Evolutionary conservation across 2,888 invertebrate genomes (phyloP), one percentile per base, ranked within the genome.

Genomic region (Drosophila robusta): DNA sequence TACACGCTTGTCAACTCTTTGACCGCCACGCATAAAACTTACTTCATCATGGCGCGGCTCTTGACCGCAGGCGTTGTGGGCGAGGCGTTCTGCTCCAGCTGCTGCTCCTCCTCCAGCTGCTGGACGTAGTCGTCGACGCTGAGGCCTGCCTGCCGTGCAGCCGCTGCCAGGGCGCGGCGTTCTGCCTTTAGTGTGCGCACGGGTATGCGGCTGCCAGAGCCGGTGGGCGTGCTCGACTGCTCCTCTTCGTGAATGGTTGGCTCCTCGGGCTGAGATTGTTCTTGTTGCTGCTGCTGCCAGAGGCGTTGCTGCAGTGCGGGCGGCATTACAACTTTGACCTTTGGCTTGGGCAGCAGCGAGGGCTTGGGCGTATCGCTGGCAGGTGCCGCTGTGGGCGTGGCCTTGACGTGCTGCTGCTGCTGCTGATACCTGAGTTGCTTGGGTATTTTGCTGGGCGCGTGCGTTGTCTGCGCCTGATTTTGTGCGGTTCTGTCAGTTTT

Each of bases 171-270:
- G 45, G 90, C 90, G 47, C 92, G 91, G 49, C 91, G 90, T 51
- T 92, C 92, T 51, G 91, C 91, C 57, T 91, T 92, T 36, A 91
- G 87, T 29, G 92, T 91, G 66, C 92, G 92, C 62, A 92, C 86
- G 32, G 92, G 92, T 73, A 92, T 92, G 57, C 92, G 91, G 82
- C 92, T 92, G 61, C 87, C 68, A 12, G 83, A 69, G 56, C 56
- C 44, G 12, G 76, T 55, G 69, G 83, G 67, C 54, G 75, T 78
- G 32, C 9, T 39, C 1, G 65, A 41, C 38, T 47, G 78, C 73
- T 65, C 68, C 70, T 75, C 66, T 58, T 78, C 88, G 50, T 54
- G 62, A 54, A 87, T 84, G 32, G 87, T 68, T 46, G 70, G 61
- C 50, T 83, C 78, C 12, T 84, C 84, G 26, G 78, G 67, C 58